phyloP scores from a whole-genome alignment of 2,113 vertebrate genomes.

The Thomomys bottae region DNA sequence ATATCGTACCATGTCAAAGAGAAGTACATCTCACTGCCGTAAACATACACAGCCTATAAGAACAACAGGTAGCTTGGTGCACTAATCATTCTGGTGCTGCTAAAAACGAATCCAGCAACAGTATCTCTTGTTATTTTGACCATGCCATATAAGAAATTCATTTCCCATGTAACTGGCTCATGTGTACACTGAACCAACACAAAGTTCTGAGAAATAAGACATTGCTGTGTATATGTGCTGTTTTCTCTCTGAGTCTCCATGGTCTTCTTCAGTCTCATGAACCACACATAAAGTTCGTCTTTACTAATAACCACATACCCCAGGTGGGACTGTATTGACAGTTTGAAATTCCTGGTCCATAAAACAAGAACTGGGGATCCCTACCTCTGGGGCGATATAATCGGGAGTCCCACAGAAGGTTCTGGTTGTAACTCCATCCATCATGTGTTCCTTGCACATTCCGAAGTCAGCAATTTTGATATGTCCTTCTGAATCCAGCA shows the following conservation, averaged over 20 bases:
- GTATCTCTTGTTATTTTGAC: neutral
- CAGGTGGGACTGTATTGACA: accelerated
- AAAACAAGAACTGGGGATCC: neutral
- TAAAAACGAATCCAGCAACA: accelerated
- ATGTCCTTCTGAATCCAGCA: conserved; percentile 97
- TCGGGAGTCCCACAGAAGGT: conserved; percentile 99
- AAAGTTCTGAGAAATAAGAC: accelerated
- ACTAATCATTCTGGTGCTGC: accelerated
- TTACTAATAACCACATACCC: accelerated
- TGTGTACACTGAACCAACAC: accelerated
- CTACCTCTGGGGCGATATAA: conserved; percentile 98
- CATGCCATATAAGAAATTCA: neutral
- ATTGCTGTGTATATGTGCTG: accelerated
- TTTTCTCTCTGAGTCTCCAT: neutral
- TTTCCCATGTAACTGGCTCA: accelerated
- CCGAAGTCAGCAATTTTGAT: conserved; percentile 99
- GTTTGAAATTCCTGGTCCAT: neutral
- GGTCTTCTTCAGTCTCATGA: neutral
- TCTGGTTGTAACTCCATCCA: conserved; percentile 91
- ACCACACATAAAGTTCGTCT: too few species aligned
- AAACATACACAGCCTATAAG: accelerated
- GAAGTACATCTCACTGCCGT: accelerated
- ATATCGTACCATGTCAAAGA: neutral
- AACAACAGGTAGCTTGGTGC: accelerated
- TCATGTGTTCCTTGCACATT: conserved; percentile 99